These are phyloP conservation scores for Agrypnus murinus DNA, from an alignment of 2,888 invertebrate genomes.

Conservation along the genomic window DNA sequence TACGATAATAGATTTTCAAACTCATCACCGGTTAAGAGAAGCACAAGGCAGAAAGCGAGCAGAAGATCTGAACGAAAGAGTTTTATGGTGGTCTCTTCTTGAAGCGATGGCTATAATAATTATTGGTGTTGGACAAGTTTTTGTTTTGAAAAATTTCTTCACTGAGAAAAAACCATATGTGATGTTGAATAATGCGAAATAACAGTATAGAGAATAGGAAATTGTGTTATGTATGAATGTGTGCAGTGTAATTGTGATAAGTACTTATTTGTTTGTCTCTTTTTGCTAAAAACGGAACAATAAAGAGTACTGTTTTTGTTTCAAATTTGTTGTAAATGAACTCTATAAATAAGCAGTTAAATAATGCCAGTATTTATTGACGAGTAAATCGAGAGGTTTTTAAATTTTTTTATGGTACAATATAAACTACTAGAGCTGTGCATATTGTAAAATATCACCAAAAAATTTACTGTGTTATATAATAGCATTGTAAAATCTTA, in stretches of 20 bases:
- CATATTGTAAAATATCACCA: neutral
- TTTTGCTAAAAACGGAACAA: neutral
- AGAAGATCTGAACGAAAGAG: slow-evolving; percentile 96
- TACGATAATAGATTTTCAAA: slow-evolving; percentile 94
- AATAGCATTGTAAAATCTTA: no score
- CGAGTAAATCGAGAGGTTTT: neutral
- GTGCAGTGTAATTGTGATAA: slow-evolving; percentile 17
- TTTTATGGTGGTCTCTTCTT: slow-evolving; percentile 93
- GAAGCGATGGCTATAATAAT: slow-evolving; percentile 90
- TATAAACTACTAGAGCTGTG: neutral
- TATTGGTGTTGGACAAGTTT: slow-evolving; percentile 93
- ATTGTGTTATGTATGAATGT: slow-evolving; percentile 51
- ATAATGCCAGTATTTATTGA: slow-evolving; percentile 6
- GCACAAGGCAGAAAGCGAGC: slow-evolving; percentile 96
- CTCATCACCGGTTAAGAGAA: slow-evolving; percentile 96
- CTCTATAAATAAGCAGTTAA: neutral
- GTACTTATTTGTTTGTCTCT: slow-evolving; percentile 21
- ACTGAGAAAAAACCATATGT: slow-evolving; percentile 77
- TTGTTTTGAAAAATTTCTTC: slow-evolving; percentile 94
- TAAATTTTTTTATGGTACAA: slow-evolving; percentile 1
- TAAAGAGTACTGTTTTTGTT: slow-evolving; percentile 13
- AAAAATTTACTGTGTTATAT: no score
- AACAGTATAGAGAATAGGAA: slow-evolving; percentile 59
- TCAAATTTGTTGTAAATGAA: neutral
- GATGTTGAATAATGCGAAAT: slow-evolving; percentile 34